Percentiles rank a stretch among this genome's conserved stretches.
Evolutionary conservation across 2,113 vertebrate species (phyloP).

Genomic region (Serilophus lunatus): DNA sequence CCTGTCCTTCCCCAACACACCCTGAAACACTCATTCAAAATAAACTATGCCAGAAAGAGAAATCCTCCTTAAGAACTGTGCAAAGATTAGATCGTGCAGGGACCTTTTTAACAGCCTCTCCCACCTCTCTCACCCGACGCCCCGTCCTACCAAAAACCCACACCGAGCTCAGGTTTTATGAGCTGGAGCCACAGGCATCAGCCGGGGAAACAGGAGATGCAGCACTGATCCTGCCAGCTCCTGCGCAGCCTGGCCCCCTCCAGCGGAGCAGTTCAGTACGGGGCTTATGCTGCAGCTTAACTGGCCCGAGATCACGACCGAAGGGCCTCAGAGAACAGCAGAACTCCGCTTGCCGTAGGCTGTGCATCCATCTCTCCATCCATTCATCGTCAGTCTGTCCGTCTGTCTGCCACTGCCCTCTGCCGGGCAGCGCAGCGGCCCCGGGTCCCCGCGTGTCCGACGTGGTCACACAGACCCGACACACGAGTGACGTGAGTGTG

Average conservation of each 20-base stretch:
- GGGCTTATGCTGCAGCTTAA: neutral
- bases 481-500: accelerated
- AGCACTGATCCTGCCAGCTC: neutral
- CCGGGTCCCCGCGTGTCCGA: accelerated
- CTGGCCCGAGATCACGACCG: neutral
- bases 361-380: neutral
- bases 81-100: neutral
- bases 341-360: accelerated
- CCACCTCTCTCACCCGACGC: too few species aligned
- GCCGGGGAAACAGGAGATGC: neutral
- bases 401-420: constrained; percentile 28
- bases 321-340: neutral
- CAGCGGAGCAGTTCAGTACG: neutral
- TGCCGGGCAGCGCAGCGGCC: neutral
- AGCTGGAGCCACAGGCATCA: neutral
- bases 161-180: neutral
- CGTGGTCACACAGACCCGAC: accelerated
- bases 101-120: neutral
- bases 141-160: neutral
- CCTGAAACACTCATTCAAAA: neutral
- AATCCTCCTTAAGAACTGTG: neutral
- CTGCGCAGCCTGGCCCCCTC: neutral
- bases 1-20: too few species aligned
- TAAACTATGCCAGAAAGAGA: neutral
- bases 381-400: neutral